These are phyloP conservation scores for Bhutanitis thaidina DNA, from an alignment of 2,888 invertebrate genomes.

Conservation along the genomic window DNA sequence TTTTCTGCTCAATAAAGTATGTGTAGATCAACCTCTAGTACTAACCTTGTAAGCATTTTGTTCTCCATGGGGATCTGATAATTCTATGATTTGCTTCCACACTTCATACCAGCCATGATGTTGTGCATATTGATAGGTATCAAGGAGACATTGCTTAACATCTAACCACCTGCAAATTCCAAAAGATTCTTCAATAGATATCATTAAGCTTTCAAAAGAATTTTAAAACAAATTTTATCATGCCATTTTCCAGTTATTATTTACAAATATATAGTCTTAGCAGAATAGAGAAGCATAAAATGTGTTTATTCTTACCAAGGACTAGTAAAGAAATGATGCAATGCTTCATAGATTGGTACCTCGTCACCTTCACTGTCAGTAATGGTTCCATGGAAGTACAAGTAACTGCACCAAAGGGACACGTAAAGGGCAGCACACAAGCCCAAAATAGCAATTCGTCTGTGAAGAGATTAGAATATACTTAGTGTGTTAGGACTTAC, in stretches of 20 bases:
- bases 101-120: slow-evolving; percentile 93
- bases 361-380: slow-evolving; percentile 92
- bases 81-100: slow-evolving; percentile 91
- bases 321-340: slow-evolving; percentile 93
- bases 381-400: slow-evolving; percentile 93
- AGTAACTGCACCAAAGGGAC: slow-evolving; percentile 86
- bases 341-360: slow-evolving; percentile 91
- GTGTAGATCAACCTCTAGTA: too few relatives aligned
- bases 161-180: slow-evolving; percentile 84
- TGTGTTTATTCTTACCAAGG: slow-evolving; percentile 81
- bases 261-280: too few relatives aligned
- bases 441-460: slow-evolving; percentile 80
- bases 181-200: background rate
- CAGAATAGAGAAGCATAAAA: too few relatives aligned
- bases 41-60: slow-evolving; percentile 90
- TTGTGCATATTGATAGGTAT: slow-evolving; percentile 88
- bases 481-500: too few relatives aligned
- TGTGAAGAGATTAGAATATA: slow-evolving; percentile 37
- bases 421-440: slow-evolving; percentile 84
- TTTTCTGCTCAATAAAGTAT: too few relatives aligned
- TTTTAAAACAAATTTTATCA: too few relatives aligned
- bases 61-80: slow-evolving; percentile 94
- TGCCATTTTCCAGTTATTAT: too few relatives aligned
- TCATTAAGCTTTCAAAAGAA: background rate
- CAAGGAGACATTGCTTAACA: slow-evolving; percentile 84